Base-by-base conservation (phyloP, 2,797 vertebrate genomes). In the Semaprochilodus insignis region DNA sequence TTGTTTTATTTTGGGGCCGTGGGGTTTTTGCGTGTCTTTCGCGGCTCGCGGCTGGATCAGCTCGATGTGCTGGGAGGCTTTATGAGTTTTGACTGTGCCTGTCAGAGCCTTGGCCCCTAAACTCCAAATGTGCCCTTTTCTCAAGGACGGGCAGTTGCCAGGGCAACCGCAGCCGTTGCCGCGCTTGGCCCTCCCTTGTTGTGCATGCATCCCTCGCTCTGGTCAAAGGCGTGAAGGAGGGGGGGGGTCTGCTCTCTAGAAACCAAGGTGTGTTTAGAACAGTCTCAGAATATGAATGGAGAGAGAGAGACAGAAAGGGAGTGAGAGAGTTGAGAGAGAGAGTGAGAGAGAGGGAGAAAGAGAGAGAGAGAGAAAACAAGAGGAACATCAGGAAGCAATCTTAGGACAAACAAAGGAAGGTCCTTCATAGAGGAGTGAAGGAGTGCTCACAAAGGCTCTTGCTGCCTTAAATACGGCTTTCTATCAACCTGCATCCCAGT, bases 61-160 rank as follows among this genome's bases (percentile, higher is more conserved):
- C 90, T 92, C 85, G 21, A 89, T 89, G 76, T 81, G 75, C 86
- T 85, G 87, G 76, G 88, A 83, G 72, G 87, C 87, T 86, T 90
- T 88, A 88, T 88, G 90, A 91, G 90, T 93, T 92, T 87, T 91
- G 91, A 94, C 90, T 86, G 86, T 81, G 84, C 79, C 86, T 90
- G 89, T 91, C 91, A 90, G 85, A 84, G 87, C 85, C 81, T 82
- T 86, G 71, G 89, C 88, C 91, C 84, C 83, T 86, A 84, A 91
- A 90, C 79, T 87, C 87, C 57, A 74, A 92, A 93, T 36, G 83
- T 60, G 87, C 85, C 92, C 93, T 93, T 92, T 91, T 91, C 90
- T 91, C 93, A 94, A 94, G 94, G 94, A 94, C 94, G 86, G 90
- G 80, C 87, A 83, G 94, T 95, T 95, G 92, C 93, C 90, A 92